A percentile compares a stretch with the other conserved stretches of the same genome.
Evolutionary conservation across 2,888 invertebrate species (phyloP).

Genomic region (Camptogramma bilineatum): DNA sequence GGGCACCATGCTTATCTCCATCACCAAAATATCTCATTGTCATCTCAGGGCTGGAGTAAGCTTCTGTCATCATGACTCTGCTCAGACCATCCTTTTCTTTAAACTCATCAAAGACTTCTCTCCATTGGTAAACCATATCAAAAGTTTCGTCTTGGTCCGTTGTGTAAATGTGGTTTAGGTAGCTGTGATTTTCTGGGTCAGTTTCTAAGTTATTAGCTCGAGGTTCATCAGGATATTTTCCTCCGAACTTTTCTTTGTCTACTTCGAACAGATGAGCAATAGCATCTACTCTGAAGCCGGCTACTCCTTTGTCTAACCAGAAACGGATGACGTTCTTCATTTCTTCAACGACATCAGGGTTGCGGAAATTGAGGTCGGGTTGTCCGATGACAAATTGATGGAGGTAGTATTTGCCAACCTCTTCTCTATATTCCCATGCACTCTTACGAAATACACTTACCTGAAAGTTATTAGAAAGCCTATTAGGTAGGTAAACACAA

Average conservation of each 20-base stretch:
- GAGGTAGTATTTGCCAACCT: slow-evolving; percentile 89
- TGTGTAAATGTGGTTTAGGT: slow-evolving; percentile 87
- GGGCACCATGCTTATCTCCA: slow-evolving; percentile 85
- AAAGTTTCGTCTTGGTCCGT: slow-evolving; percentile 86
- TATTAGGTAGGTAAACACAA: no score
- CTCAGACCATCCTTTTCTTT: slow-evolving; percentile 71
- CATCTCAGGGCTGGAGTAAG: slow-evolving; percentile 86
- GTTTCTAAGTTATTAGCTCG: slow-evolving; percentile 62
- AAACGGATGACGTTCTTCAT: slow-evolving; percentile 89
- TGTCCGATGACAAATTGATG: slow-evolving; percentile 90
- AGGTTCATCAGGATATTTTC: slow-evolving; percentile 85
- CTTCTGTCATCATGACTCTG: slow-evolving; percentile 92
- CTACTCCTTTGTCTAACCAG: slow-evolving; percentile 94
- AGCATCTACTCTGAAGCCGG: slow-evolving; percentile 95
- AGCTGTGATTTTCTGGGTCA: slow-evolving; percentile 82
- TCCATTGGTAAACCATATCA: slow-evolving; percentile 88
- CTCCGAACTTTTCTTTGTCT: slow-evolving; percentile 69
- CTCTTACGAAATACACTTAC: slow-evolving; percentile 87
- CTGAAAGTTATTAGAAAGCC: no score
- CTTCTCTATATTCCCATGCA: slow-evolving; percentile 90
- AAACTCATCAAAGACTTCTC: slow-evolving; percentile 86
- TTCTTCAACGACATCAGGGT: slow-evolving; percentile 86
- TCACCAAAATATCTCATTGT: slow-evolving; percentile 89
- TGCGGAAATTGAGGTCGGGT: slow-evolving; percentile 91
- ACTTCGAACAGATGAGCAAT: slow-evolving; percentile 88